phyloP scores from a whole-genome alignment of 2,113 vertebrate genomes.

The Odocoileus virginianus region DNA sequence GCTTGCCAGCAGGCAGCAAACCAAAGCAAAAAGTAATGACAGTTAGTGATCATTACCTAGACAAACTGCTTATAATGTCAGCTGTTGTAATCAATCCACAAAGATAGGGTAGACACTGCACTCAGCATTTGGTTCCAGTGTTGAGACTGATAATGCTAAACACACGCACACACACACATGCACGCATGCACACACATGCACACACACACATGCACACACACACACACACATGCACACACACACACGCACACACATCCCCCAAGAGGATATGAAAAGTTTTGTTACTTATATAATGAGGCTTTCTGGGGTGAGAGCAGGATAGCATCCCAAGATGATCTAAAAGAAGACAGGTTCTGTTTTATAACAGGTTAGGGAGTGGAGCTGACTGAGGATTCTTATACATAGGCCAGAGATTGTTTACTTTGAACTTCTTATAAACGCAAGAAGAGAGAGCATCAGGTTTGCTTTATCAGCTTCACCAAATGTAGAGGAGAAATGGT shows the following conservation, averaged over 20 bases:
- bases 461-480: not conserved
- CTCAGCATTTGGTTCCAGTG: not conserved
- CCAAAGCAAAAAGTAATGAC: not conserved
- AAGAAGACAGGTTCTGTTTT: not conserved
- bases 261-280: not conserved
- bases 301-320: not conserved
- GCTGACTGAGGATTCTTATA: not conserved
- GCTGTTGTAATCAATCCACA: not conserved
- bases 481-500: not conserved
- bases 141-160: not conserved
- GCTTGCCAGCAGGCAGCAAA: not conserved
- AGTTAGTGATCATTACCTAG: not conserved
- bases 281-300: not conserved
- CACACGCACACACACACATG: not conserved
- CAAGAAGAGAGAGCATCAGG: not conserved
- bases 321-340: not conserved
- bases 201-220: not conserved
- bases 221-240: too few relatives aligned
- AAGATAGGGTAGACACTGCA: rapidly evolving
- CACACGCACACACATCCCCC: not conserved
- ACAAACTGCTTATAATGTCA: not conserved
- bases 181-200: not conserved
- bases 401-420: too few relatives aligned
- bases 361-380: not conserved
- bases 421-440: not conserved